Evolutionary conservation across 1,140 invertebrate genomes (phyloP).

Genomic region (Drosophila trapezifrons): DNA sequence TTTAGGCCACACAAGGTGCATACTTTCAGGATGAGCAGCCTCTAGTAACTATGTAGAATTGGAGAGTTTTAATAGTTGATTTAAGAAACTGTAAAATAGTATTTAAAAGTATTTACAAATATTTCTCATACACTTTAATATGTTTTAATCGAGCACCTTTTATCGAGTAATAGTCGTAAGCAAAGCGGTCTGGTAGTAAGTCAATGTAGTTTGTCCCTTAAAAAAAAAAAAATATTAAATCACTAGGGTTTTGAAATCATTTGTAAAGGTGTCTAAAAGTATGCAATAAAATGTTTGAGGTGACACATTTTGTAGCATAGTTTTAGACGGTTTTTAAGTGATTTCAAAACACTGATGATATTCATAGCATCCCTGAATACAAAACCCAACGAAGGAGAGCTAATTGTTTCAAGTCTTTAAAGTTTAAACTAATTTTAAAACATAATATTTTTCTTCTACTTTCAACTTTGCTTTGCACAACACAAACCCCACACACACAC

Average conservation of each 20-base stretch:
- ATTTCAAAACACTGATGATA: too few species aligned
- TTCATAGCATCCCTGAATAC: too few species aligned
- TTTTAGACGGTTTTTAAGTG: too few species aligned
- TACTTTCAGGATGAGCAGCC: constrained; percentile 53
- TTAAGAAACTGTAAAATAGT: neutral
- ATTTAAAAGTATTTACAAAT: neutral
- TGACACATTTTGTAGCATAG: too few species aligned
- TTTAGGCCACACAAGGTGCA: constrained; percentile 22
- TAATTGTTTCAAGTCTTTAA: constrained; percentile 24
- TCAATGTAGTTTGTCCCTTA: constrained; percentile 18
- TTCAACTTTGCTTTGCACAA: constrained; percentile 74
- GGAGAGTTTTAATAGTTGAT: neutral
- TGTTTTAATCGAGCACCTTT: constrained; percentile 8
- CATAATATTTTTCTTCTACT: constrained; percentile 74
- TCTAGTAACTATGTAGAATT: neutral
- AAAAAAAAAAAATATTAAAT: too few species aligned
- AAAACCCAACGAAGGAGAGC: constrained; percentile 15
- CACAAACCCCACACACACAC: constrained; percentile 24
- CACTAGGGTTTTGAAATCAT: too few species aligned
- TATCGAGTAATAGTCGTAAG: neutral
- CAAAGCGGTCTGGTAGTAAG: constrained; percentile 52
- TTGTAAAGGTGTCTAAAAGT: too few species aligned
- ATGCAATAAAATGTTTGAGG: too few species aligned
- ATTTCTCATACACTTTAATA: neutral
- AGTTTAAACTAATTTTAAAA: constrained; percentile 71